phyloP scores from a whole-genome alignment of 2,888 invertebrate species.

The Eupithecia exiguata region DNA sequence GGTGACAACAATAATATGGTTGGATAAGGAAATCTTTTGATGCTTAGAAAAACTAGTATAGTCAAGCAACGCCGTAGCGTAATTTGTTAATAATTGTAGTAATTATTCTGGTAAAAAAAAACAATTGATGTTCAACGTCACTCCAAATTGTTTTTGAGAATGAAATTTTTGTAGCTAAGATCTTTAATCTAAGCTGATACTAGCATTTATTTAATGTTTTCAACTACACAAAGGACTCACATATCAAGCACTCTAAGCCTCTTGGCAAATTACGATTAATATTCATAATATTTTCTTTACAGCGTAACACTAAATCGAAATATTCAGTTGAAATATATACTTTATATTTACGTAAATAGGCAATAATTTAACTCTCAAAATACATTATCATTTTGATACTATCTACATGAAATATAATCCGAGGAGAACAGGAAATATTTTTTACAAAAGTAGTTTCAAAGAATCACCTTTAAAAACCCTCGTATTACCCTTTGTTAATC shows the following conservation, averaged over 20 bases:
- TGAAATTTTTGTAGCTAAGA: background rate
- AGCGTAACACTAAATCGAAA: conserved; percentile 78
- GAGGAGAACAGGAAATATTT: conserved; percentile 34
- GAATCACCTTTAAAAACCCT: conserved; percentile 22
- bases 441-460: conserved; percentile 40
- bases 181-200: background rate
- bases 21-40: background rate
- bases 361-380: conserved; percentile 72
- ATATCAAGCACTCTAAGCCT: conserved; percentile 37
- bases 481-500: conserved; percentile 3
- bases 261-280: conserved; percentile 72
- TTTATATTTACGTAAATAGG: conserved; percentile 55
- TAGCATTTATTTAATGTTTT: background rate
- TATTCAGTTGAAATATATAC: conserved; percentile 68
- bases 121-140: background rate
- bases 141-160: background rate
- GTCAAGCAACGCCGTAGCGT: background rate
- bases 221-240: background rate
- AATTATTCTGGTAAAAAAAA: background rate
- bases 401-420: conserved; percentile 57
- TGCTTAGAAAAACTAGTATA: background rate
- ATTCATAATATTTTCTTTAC: conserved; percentile 68
- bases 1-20: background rate
- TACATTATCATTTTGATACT: conserved; percentile 64
- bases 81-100: background rate